A percentile compares a stretch with the other conserved stretches of the same genome.
phyloP scores from a whole-genome alignment of 2,797 vertebrate genomes.

The Coracias cyanogaster region DNA sequence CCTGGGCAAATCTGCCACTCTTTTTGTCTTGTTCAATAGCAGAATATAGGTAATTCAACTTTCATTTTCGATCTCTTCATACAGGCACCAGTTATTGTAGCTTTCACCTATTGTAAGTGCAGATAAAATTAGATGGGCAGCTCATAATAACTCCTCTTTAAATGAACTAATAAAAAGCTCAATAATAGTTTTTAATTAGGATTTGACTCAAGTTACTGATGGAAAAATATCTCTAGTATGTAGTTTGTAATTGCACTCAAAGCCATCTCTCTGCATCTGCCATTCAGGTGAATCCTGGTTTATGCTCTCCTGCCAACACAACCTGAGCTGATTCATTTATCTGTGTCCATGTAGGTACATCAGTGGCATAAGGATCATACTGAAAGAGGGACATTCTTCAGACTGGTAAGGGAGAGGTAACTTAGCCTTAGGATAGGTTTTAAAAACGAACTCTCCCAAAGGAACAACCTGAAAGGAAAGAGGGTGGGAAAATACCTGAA shows the following conservation, averaged over 20 bases:
- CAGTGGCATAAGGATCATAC: neutral
- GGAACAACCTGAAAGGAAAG: neutral
- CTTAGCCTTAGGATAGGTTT: neutral
- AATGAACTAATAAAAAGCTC: neutral
- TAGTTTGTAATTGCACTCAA: neutral
- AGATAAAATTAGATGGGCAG: neutral
- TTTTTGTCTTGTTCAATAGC: neutral
- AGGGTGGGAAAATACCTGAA: constrained; percentile 21
- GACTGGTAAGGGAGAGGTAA: neutral
- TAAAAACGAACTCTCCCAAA: constrained; percentile 6
- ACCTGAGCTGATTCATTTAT: neutral
- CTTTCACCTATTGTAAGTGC: neutral
- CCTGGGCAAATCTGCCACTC: neutral
- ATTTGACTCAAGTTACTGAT: neutral
- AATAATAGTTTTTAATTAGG: neutral
- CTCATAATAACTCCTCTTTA: neutral
- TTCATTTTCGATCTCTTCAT: neutral
- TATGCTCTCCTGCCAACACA: neutral
- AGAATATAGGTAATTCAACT: neutral
- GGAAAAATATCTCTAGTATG: neutral
- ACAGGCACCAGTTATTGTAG: neutral
- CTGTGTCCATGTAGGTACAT: neutral
- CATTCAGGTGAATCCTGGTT: neutral
- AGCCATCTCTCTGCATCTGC: neutral
- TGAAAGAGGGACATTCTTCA: constrained; percentile 16